Percentiles rank a stretch among this genome's conserved stretches.
Conservation (phyloP, 2,888 invertebrate species). For the Sicus ferrugineus region DNA sequence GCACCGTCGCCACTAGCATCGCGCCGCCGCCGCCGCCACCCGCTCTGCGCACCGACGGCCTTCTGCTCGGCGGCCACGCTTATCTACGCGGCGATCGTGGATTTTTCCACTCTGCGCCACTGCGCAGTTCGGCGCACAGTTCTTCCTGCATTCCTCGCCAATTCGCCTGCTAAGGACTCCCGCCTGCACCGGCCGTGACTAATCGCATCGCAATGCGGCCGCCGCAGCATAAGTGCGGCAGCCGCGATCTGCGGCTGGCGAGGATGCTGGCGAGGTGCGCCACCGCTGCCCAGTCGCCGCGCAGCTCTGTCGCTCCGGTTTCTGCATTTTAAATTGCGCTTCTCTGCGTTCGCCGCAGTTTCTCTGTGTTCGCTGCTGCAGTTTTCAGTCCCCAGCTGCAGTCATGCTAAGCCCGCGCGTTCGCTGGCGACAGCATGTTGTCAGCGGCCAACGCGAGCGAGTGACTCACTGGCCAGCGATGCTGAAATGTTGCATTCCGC, state of each 20-base stretch:
- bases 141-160: constrained; percentile 19
- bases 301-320: background rate
- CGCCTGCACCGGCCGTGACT: constrained; percentile 11
- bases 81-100: background rate
- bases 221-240: background rate
- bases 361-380: no score
- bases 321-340: background rate
- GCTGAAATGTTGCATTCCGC: no score
- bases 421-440: no score
- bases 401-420: no score
- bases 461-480: no score
- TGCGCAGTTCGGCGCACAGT: background rate
- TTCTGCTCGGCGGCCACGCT: background rate
- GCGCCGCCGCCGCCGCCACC: no score
- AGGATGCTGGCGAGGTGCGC: background rate
- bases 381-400: background rate
- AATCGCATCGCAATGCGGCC: background rate
- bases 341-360: background rate
- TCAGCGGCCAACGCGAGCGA: no score
- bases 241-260: background rate
- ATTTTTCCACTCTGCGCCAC: background rate
- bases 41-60: no score
- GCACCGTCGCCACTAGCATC: no score
- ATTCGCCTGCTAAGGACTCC: constrained; percentile 8
- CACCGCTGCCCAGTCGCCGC: background rate